These are phyloP conservation scores for Aphidius gifuensis DNA, from an alignment of 1,140 invertebrate species.

Conservation along the genomic window DNA sequence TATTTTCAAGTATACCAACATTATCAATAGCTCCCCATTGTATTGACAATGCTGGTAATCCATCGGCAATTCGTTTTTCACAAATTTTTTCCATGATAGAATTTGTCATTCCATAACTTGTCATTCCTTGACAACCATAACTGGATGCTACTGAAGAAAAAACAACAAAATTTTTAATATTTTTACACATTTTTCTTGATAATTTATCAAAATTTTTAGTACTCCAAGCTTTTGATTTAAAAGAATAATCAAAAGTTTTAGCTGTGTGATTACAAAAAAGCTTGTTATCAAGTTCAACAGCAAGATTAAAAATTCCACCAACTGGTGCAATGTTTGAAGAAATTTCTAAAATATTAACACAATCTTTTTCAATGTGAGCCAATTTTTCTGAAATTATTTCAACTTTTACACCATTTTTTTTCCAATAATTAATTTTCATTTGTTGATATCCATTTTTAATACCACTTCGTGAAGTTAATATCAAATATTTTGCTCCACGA, in stretches of 20 bases:
- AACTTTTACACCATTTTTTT: constrained; percentile 55
- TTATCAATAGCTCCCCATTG: constrained; percentile 63
- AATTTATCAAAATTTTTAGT: constrained; percentile 41
- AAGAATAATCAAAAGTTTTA: constrained; percentile 51
- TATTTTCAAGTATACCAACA: constrained; percentile 61
- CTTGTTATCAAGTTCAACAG: constrained; percentile 61
- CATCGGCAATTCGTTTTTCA: constrained; percentile 51
- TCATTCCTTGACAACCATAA: constrained; percentile 73
- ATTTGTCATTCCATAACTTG: constrained; percentile 70
- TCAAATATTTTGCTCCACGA: constrained; percentile 65
- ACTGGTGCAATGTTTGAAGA: constrained; percentile 62
- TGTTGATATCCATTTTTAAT: constrained; percentile 69
- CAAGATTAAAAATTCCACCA: constrained; percentile 77
- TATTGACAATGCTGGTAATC: constrained; percentile 58
- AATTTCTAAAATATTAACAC: constrained; percentile 59
- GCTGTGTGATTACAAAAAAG: constrained; percentile 56
- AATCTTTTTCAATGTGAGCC: constrained; percentile 51
- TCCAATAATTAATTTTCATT: constrained; percentile 52
- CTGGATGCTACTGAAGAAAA: constrained; percentile 78
- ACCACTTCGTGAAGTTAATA: constrained; percentile 70
- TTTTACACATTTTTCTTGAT: constrained; percentile 54
- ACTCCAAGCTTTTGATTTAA: constrained; percentile 51
- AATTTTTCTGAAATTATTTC: constrained; percentile 55
- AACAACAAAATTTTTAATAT: constrained; percentile 59
- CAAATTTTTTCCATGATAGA: constrained; percentile 62